Evolutionary conservation across 2,113 vertebrate genomes (phyloP), one percentile per base, ranked within the genome.

Genomic region (Sebastes fasciatus): DNA sequence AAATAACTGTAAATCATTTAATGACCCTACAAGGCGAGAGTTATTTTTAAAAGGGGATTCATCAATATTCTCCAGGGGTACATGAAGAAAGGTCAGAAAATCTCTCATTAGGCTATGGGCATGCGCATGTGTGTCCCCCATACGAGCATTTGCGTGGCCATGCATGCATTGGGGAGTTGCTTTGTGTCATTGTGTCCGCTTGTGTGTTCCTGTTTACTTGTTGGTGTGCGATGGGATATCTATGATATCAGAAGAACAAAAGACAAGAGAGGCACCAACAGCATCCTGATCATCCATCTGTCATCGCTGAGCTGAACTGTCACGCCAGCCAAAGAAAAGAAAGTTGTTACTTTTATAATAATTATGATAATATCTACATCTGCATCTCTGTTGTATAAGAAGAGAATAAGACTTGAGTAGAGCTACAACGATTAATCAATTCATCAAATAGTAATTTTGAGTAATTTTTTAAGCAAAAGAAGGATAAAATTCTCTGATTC

Each of bases 11-110:
- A 93, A 94, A 95, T 95, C 93, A 95, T 92, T 92, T 91, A 95
- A 94, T 94, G 92, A 94, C 93, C 92, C 92, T 91, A 93, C 87
- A 92, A 92, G 89, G 84, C 87, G 70, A 90, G 92, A 94, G 93
- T 94, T 95, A 95, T 95, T 95, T 95, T 94, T 94, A 94, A 95
- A 95, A 84, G 84, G 84, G 91, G 89, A 94, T 95, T 94, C 92
- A 96, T 95, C 93, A 94, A 94, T 95, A 94, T 94, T 94, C 94
- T 95, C 93, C 83, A 87, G 93, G 91, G 95, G 92, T 91, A 86
- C 78, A 86, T 66, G 60, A 84, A 90, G 88, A 96, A 94, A 95
- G 95, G 94, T 95, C 94, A 94, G 86, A 93, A 90, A 91, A 90
- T 92, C 77, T 93, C 91, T 95, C 93, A 95, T 94, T 95, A 95